These are phyloP conservation scores for Dolichallabes microphthalmus DNA, from an alignment of 2,113 vertebrate species.

Conservation along the genomic window DNA sequence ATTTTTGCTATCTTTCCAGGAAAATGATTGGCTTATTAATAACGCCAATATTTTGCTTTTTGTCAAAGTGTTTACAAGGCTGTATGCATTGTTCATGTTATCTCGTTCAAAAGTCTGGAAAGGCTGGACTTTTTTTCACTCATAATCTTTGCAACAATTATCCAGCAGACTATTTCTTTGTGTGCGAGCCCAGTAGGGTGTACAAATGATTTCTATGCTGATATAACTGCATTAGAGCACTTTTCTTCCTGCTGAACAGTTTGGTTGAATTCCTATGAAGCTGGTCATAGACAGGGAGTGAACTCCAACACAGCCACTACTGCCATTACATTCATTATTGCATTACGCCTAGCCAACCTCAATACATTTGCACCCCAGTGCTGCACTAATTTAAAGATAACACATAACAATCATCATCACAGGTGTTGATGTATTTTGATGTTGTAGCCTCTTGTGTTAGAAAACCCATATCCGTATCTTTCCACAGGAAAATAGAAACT, in stretches of 20 bases:
- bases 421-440: slow-evolving; percentile 42
- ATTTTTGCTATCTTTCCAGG: slow-evolving; percentile 59
- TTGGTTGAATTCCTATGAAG: slow-evolving; percentile 75
- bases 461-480: not conserved
- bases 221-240: slow-evolving; percentile 63
- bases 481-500: not conserved
- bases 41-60: slow-evolving; percentile 56
- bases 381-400: slow-evolving; percentile 75
- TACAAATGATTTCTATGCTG: slow-evolving; percentile 69
- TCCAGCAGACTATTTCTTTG: slow-evolving; percentile 60
- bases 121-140: slow-evolving; percentile 41
- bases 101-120: slow-evolving; percentile 32
- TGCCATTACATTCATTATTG: slow-evolving; percentile 68
- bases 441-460: slow-evolving; percentile 14
- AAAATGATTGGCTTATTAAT: slow-evolving; percentile 70
- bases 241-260: slow-evolving; percentile 69
- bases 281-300: slow-evolving; percentile 65
- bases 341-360: slow-evolving; percentile 66
- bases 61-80: slow-evolving; percentile 59
- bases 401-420: slow-evolving; percentile 68
- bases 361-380: slow-evolving; percentile 69
- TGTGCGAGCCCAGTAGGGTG: slow-evolving; percentile 63
- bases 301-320: slow-evolving; percentile 69
- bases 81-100: slow-evolving; percentile 44
- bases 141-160: slow-evolving; percentile 68